phyloP scores from a whole-genome alignment of 2,113 vertebrate species.

The Gavialis gangeticus region DNA sequence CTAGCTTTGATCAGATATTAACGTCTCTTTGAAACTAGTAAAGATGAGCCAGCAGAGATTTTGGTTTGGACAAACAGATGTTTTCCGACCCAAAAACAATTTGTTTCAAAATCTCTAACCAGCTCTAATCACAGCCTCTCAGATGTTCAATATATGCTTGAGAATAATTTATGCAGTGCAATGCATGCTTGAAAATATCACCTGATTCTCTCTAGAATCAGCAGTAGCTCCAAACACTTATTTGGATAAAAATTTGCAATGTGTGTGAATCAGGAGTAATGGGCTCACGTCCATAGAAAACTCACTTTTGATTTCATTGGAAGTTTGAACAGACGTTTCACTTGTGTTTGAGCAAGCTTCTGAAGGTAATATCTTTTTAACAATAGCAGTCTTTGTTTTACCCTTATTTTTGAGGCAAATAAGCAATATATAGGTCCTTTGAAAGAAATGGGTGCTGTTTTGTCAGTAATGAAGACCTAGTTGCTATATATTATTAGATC shows the following conservation, averaged over 20 bases:
- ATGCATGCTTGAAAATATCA: background rate
- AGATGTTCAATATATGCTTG: accelerated
- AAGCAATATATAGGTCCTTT: background rate
- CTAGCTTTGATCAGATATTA: background rate
- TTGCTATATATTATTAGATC: conserved; percentile 1
- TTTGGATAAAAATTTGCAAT: background rate
- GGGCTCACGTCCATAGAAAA: too few relatives aligned
- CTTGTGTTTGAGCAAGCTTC: background rate
- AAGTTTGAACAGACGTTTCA: background rate
- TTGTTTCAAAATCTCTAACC: background rate
- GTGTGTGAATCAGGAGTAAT: too few relatives aligned
- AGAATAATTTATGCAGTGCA: background rate
- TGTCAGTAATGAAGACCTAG: background rate
- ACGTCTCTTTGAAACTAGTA: background rate
- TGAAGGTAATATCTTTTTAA: background rate
- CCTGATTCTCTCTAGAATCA: background rate
- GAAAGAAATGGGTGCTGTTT: background rate
- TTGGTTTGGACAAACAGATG: background rate
- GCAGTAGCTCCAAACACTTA: background rate
- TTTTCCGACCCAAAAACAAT: background rate
- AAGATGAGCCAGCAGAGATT: background rate
- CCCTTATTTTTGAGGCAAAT: conserved; percentile 7
- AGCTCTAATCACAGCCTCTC: background rate
- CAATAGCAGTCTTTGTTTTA: background rate
- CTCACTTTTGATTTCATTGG: background rate